Base-by-base conservation (phyloP, 1,140 invertebrate genomes). In the Penaeus japonicus region DNA sequence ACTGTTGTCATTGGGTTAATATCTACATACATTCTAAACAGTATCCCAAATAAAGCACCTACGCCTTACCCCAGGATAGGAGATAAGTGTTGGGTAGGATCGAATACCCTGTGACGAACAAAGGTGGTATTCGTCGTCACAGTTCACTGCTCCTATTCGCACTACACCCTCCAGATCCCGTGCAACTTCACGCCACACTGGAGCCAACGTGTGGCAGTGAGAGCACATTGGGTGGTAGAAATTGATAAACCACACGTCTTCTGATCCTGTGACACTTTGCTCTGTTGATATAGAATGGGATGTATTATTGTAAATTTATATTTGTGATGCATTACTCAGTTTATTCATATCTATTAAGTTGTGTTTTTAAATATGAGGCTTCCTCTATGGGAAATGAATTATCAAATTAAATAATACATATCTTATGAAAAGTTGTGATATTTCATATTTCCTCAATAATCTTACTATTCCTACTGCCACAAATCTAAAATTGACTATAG, bases 211-310 rank as follows among this genome's bases (percentile, higher is more conserved):
- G 92, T 97, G 96, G 92, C 97, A 98, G 89, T 97, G 96, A 20
- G 95, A 95, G 92, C 97, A 97, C 92, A 95, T 95, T 15, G 96
- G 96, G 17, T 96, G 97, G 92, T 96, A 97, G 92, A 96, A 97
- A 92, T 97, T 97, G 79, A 97, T 94, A 91, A 97, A 96, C 96
- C 96, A 96, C 27, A 96, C 91, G 92, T 93, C 95, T 70, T 95
- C 93, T 27, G 94, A 95, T 59, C 95, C 93, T 87, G 94, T 93
- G 55, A 96, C 94, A 91, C 93, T 94, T 88, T 93, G 93, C 90
- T 95, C 95, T 95, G 92, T 59, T 91, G 91, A 87, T 87, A 82
- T 90, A 47, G 1, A 47, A 12, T 47, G 47, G 47, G 47, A 10
- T 12, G 10, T 47, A 47, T 47, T 47, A 10, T 12, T 47, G 47